These are phyloP conservation scores for Nephrotoma flavescens DNA, from an alignment of 2,888 invertebrate genomes.

Conservation along the genomic window DNA sequence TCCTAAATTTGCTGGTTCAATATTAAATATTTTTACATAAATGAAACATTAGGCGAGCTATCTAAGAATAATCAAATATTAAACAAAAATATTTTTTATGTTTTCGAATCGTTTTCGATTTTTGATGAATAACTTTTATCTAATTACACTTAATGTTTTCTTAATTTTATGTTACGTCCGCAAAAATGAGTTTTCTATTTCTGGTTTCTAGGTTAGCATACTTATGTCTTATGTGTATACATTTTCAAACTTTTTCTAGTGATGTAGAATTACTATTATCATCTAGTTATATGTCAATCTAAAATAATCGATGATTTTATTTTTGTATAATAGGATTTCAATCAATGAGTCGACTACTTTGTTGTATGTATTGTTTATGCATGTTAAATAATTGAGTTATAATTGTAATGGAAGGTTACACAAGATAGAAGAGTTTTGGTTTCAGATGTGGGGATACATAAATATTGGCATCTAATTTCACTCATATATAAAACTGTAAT, in stretches of 20 bases:
- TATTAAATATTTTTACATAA: background rate
- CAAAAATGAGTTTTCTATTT: background rate
- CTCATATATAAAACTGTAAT: too few species aligned
- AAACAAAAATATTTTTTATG: background rate
- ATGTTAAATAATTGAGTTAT: background rate
- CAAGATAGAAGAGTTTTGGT: background rate
- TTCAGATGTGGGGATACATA: background rate
- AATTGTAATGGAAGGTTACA: background rate
- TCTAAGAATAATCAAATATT: background rate
- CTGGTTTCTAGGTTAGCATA: background rate
- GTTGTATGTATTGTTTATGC: too few species aligned
- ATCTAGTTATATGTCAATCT: background rate
- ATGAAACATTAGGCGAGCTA: background rate
- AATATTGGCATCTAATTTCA: too few species aligned
- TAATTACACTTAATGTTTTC: background rate
- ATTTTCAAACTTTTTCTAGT: background rate
- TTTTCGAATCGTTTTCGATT: background rate
- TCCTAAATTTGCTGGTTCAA: background rate
- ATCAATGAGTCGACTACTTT: background rate
- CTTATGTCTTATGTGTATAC: background rate
- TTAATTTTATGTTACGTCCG: background rate
- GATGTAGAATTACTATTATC: background rate
- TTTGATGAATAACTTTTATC: background rate
- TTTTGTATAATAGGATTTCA: background rate
- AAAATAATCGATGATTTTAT: background rate